A percentile compares a stretch with the other conserved stretches of the same genome.
Conservation (phyloP, 1,140 invertebrate genomes). For the Drosophila quadrilineata region DNA sequence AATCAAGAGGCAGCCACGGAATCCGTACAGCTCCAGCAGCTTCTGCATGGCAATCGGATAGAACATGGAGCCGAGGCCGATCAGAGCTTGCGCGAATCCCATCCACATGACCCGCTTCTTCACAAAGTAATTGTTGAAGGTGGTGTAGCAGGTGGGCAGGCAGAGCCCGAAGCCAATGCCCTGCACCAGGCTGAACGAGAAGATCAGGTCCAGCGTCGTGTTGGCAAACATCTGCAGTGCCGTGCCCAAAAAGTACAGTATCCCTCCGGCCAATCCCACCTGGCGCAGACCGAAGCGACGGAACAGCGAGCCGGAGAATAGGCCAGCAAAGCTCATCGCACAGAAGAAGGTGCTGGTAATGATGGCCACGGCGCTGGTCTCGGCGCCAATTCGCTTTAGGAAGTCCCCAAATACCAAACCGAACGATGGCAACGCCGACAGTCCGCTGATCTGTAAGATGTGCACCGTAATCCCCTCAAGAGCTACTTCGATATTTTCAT, state of each 20-base stretch:
- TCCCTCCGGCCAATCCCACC: constrained; percentile 83
- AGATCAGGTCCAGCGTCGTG: constrained; percentile 82
- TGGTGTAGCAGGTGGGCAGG: constrained; percentile 83
- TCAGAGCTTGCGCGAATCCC: constrained; percentile 84
- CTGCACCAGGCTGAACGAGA: constrained; percentile 84
- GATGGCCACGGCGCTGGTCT: constrained; percentile 84
- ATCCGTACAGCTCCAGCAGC: constrained; percentile 83
- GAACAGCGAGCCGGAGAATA: constrained; percentile 83
- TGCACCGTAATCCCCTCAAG: background rate
- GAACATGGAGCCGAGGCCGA: constrained; percentile 83
- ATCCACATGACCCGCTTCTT: constrained; percentile 84
- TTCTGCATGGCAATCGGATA: constrained; percentile 83
- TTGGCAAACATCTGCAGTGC: constrained; percentile 83
- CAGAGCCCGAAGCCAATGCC: constrained; percentile 84
- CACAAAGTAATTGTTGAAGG: constrained; percentile 84
- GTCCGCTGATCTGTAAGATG: constrained; percentile 82
- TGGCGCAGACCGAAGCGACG: constrained; percentile 82
- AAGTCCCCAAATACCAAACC: constrained; percentile 86
- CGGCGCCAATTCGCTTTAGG: constrained; percentile 84
- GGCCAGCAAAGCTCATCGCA: constrained; percentile 83
- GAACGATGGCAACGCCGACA: constrained; percentile 84
- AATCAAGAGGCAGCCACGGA: constrained; percentile 85
- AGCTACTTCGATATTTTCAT: constrained; percentile 50
- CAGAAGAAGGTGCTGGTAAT: constrained; percentile 85
- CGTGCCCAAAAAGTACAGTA: constrained; percentile 83